phyloP scores from a whole-genome alignment of 1,140 invertebrate genomes.

The Mycetomoellerius zeteki region DNA sequence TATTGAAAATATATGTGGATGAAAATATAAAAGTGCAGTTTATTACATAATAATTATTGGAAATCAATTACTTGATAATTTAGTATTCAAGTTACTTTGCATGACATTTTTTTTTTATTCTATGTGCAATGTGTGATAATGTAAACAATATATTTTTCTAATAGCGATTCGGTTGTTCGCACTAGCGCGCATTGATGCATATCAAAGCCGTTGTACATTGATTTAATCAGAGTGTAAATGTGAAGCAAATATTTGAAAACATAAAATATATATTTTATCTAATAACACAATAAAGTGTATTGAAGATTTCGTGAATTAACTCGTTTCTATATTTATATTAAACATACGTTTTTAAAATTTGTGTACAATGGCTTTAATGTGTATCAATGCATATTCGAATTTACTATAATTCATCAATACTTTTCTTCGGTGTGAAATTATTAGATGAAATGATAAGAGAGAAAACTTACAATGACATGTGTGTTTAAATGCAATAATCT shows the following conservation, averaged over 20 bases:
- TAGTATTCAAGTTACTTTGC: not conserved
- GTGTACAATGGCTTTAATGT: no score
- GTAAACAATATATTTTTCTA: not conserved
- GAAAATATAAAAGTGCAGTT: not conserved
- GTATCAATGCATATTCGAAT: no score
- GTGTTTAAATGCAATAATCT: not conserved
- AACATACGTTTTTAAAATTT: no score
- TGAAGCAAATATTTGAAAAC: no score
- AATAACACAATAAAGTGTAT: no score
- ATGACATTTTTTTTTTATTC: not conserved
- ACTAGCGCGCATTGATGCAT: no score
- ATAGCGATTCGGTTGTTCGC: no score
- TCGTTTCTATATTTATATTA: no score
- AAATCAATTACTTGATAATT: not conserved
- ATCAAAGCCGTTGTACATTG: no score
- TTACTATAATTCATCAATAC: not conserved
- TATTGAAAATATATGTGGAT: not conserved
- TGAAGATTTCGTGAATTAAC: no score
- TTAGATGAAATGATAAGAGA: not conserved
- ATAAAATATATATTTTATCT: no score
- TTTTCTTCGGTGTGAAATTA: not conserved
- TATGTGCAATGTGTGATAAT: not conserved
- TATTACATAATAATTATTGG: slow-evolving; percentile 20
- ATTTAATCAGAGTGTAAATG: no score
- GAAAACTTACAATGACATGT: not conserved